Conservation (phyloP, 1,140 invertebrate species). For the Achatina immaculata region DNA sequence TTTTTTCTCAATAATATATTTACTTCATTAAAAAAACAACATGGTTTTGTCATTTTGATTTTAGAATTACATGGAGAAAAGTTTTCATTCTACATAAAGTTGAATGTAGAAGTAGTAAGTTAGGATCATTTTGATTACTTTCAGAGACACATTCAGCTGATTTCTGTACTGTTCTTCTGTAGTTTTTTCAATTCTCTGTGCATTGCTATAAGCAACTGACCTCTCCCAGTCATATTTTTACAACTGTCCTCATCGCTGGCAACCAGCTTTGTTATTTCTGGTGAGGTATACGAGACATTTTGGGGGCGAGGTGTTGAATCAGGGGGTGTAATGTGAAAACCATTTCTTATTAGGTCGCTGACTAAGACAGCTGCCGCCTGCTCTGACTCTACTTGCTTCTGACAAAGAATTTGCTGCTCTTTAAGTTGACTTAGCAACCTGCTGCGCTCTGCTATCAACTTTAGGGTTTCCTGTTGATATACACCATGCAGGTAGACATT, state of each 20-base stretch:
- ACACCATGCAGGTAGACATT: not conserved
- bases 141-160: no score
- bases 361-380: conserved; percentile 9
- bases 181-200: not conserved
- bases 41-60: no score
- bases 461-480: conserved; percentile 8
- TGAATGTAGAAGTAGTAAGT: no score
- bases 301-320: conserved; percentile 9
- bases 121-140: no score
- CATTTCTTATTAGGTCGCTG: not conserved
- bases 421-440: not conserved
- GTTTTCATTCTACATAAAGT: no score
- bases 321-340: conserved; percentile 8
- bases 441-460: not conserved
- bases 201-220: conserved; percentile 7
- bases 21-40: no score
- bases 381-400: not conserved
- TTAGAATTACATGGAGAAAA: no score
- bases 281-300: not conserved
- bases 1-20: no score
- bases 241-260: not conserved
- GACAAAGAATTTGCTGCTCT: not conserved
- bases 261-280: not conserved
- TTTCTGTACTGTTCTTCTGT: not conserved
- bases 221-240: not conserved